Evolutionary conservation across 2,888 invertebrate species (phyloP).

Genomic region (Eurois occulta): DNA sequence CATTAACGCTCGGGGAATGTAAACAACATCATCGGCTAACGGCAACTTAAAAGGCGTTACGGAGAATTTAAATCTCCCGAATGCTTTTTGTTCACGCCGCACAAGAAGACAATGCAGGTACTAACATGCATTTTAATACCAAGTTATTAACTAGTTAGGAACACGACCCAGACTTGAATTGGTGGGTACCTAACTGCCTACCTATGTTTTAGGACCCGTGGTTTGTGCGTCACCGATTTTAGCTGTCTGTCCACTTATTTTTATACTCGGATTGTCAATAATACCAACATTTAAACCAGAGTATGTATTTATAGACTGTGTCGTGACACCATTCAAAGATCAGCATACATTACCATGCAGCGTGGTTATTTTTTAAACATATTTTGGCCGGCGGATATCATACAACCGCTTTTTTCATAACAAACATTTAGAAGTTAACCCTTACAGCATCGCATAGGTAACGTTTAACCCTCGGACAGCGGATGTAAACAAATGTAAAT

Average conservation of each 20-base stretch:
- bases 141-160: neutral
- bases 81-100: conserved; percentile 73
- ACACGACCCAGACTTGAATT: neutral
- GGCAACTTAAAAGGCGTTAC: conserved; percentile 83
- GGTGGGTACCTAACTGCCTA: neutral
- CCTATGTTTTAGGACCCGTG: neutral
- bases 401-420: neutral
- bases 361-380: neutral
- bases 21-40: conserved; percentile 78
- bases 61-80: conserved; percentile 73
- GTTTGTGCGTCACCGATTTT: neutral
- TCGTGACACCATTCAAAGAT: neutral
- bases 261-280: neutral
- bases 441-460: conserved; percentile 68
- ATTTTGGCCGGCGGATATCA: neutral
- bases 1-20: conserved; percentile 79
- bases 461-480: conserved; percentile 81
- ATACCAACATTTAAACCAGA: neutral
- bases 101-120: conserved; percentile 71
- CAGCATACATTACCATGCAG: neutral
- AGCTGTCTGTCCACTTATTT: neutral
- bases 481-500: conserved; percentile 87
- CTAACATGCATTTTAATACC: conserved; percentile 13
- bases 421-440: conserved; percentile 61
- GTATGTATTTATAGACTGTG: neutral